A percentile compares a stretch with the other conserved stretches of the same genome.
Conservation (phyloP, 2,888 invertebrate genomes). For the Euzetes globulus region DNA sequence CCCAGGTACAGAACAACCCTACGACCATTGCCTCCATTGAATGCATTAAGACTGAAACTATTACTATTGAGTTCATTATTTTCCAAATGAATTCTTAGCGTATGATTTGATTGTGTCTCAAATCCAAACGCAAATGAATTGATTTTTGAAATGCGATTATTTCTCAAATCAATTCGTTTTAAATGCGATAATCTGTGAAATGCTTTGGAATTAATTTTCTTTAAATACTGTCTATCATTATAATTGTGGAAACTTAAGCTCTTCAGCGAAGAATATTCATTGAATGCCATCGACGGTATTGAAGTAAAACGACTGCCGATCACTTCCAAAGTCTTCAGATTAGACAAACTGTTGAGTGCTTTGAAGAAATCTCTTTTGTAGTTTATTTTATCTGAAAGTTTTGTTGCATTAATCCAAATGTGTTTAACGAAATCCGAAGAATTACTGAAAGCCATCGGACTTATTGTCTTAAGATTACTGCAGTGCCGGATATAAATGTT, state of each 20-base stretch:
- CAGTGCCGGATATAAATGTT: slow-evolving; percentile 32
- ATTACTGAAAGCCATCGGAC: not conserved
- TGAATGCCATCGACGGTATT: slow-evolving; percentile 31
- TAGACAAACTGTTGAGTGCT: slow-evolving; percentile 18
- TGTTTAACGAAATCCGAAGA: not conserved
- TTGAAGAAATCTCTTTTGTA: slow-evolving; percentile 18
- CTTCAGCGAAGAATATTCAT: not conserved
- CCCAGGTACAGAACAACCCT: slow-evolving; percentile 25
- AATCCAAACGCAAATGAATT: slow-evolving; percentile 32
- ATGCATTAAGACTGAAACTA: slow-evolving; percentile 26
- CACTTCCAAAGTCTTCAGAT: slow-evolving; percentile 22
- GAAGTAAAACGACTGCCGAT: not conserved
- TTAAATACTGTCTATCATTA: not conserved
- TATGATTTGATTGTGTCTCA: not conserved
- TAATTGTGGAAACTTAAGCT: slow-evolving; percentile 30
- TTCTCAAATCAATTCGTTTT: slow-evolving; percentile 15
- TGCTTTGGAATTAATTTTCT: slow-evolving; percentile 9
- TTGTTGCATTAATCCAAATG: slow-evolving; percentile 31
- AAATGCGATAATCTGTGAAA: slow-evolving; percentile 16
- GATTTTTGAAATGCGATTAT: slow-evolving; percentile 31
- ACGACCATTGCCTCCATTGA: slow-evolving; percentile 31
- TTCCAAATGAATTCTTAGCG: slow-evolving; percentile 21
- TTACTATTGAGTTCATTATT: slow-evolving; percentile 23
- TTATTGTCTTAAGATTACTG: not conserved
- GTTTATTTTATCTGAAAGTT: not conserved